Evolutionary conservation across 2,888 invertebrate species (phyloP), one percentile per base, ranked within the genome.

Genomic region (Miltochrista miniata): DNA sequence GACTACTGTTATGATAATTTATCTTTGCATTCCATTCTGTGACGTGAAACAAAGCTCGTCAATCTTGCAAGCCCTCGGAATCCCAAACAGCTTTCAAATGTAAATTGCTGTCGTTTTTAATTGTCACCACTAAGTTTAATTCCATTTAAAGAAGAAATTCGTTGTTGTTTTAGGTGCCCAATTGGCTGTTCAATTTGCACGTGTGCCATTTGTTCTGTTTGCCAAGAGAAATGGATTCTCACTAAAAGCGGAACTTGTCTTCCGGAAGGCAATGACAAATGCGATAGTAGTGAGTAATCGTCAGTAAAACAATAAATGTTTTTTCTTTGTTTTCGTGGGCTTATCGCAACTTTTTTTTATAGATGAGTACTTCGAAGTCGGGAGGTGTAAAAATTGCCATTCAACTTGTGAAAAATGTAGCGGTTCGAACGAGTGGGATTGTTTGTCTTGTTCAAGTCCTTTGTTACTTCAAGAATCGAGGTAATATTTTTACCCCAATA

Each of bases 381-480:
- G 94, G 51, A 93, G 94, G 51, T 97, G 97, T 87, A 95, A 95
- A 80, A 93, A 94, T 48, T 97, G 97, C 79, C 96, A 97, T 83
- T 94, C 95, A 39, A 95, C 96, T 44, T 97, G 97, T 79, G 96
- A 95, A 75, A 95, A 95, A 64, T 97, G 97, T 88, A 95, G 95
- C 72, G 97, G 96, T 14, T 93, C 96, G 18, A 94, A 95, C 61
- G 95, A 95, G 76, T 93, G 94, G 79, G 94, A 95, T 67, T 97
- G 96, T 90, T 92, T 96, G 65, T 94, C 95, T 68, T 97, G 96
- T 79, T 93, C 94, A 48, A 93, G 93, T 61, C 95, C 96, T 60
- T 87, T 96, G 61, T 92, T 96, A 68, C 93, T 96, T 54, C 96
- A 96, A 83, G 94, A 94, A 61, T 88, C 91, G 68, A 87, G 90